A percentile compares a stretch with the other conserved stretches of the same genome.
Conservation (phyloP, 2,113 vertebrate species). For the Cygnus buccinator region DNA sequence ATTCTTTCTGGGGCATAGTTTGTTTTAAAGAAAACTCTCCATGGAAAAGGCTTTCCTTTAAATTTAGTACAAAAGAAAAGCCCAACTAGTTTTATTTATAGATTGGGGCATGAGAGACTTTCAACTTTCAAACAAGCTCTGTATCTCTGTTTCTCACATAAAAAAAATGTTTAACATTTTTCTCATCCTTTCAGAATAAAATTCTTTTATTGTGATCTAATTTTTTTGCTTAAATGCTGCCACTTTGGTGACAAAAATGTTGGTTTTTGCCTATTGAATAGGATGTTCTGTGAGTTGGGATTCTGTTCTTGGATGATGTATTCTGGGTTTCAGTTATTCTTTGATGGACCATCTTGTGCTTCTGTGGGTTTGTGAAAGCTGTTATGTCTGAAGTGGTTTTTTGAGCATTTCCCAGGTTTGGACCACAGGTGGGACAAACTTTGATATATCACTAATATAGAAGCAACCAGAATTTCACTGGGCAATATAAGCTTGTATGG, state of each 20-base stretch:
- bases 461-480: background rate
- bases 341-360: background rate
- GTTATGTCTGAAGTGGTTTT: fast-evolving
- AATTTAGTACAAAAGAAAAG: conserved; percentile 67
- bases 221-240: background rate
- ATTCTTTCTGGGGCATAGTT: conserved; percentile 54
- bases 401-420: background rate
- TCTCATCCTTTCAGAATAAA: conserved; percentile 38
- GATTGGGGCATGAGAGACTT: conserved; percentile 64
- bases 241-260: background rate
- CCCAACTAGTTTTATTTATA: conserved; percentile 67
- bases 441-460: background rate
- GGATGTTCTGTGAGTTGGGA: background rate
- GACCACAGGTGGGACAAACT: background rate
- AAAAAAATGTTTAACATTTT: conserved; percentile 46
- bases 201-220: background rate
- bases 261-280: background rate
- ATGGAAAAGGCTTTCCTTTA: conserved; percentile 54
- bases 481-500: background rate
- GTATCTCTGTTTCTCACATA: conserved; percentile 51
- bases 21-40: conserved; percentile 53
- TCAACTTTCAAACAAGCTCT: background rate
- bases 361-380: background rate
- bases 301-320: background rate
- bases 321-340: background rate